phyloP scores from a whole-genome alignment of 1,140 invertebrate genomes.

The Proales similis region DNA sequence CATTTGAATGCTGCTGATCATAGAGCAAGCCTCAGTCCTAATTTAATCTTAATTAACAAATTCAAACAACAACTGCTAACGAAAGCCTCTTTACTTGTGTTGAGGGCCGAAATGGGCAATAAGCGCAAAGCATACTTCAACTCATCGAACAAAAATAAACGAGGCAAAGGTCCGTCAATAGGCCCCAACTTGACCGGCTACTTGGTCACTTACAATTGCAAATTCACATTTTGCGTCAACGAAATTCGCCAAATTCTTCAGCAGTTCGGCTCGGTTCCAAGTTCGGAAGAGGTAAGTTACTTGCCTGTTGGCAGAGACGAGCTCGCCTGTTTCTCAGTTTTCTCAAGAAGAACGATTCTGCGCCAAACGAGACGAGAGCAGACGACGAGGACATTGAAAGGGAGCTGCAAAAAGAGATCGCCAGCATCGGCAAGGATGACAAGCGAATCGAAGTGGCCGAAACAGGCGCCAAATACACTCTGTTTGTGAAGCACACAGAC shows the following conservation, averaged over 20 bases:
- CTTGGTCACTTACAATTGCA: constrained; percentile 34
- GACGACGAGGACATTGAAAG: constrained; percentile 27
- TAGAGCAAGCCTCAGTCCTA: background rate
- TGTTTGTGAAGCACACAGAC: constrained; percentile 12
- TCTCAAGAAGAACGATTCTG: no score
- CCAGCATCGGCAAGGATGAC: background rate
- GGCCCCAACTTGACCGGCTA: constrained; percentile 15
- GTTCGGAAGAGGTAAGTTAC: background rate
- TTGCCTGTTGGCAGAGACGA: no score
- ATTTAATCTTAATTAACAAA: background rate
- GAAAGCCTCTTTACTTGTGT: background rate
- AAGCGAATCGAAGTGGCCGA: constrained; percentile 21
- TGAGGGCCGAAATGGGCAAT: constrained; percentile 6
- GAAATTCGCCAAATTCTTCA: constrained; percentile 21
- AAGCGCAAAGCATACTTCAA: constrained; percentile 14
- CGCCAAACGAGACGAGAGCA: background rate
- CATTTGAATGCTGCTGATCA: no score
- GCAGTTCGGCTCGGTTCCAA: background rate
- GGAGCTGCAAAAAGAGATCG: constrained; percentile 15
- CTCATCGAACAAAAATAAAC: constrained; percentile 10
- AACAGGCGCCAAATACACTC: constrained; percentile 29
- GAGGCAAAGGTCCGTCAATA: constrained; percentile 22
- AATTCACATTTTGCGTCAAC: constrained; percentile 33
- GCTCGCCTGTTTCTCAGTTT: no score
- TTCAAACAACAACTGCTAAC: background rate